Evolutionary conservation across 2,888 invertebrate species (phyloP).

Genomic region (Ypsolopha scabrella): DNA sequence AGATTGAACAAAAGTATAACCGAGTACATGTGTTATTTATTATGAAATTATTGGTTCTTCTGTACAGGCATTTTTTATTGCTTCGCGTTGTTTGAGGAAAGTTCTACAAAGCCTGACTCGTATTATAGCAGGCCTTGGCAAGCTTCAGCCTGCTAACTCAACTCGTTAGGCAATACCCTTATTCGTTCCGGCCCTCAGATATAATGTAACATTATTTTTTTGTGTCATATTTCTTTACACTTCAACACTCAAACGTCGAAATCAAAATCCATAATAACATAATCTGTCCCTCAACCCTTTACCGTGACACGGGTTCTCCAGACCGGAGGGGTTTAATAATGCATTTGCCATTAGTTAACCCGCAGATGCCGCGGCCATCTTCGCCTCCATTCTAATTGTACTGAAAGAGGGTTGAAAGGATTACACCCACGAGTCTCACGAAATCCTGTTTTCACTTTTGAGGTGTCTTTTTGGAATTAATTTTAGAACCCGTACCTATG

Average conservation of each 20-base stretch:
- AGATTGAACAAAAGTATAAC: too few relatives aligned
- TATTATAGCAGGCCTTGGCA: too few relatives aligned
- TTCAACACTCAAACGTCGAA: conserved; percentile 12
- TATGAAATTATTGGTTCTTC: too few relatives aligned
- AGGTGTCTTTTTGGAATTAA: conserved; percentile 29
- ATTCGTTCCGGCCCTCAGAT: too few relatives aligned
- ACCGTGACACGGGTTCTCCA: conserved; percentile 12
- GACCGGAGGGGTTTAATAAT: conserved; percentile 54
- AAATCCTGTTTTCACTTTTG: conserved; percentile 28
- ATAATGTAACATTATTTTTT: too few relatives aligned
- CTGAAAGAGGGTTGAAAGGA: conserved; percentile 49
- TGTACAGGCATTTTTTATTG: too few relatives aligned
- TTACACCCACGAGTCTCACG: conserved; percentile 39
- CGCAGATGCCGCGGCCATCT: conserved; percentile 55
- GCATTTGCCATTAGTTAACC: conserved; percentile 65
- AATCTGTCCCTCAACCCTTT: conserved; percentile 59
- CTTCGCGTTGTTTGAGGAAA: too few relatives aligned
- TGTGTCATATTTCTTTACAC: conserved; percentile 7
- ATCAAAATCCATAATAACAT: conserved; percentile 46
- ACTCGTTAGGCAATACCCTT: too few relatives aligned
- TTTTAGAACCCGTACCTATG: conserved; percentile 8
- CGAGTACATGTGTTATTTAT: too few relatives aligned
- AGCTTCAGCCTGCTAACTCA: too few relatives aligned
- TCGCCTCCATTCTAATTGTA: conserved; percentile 56
- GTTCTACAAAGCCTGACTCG: too few relatives aligned